A percentile compares a stretch with the other conserved stretches of the same genome.
Evolutionary conservation across 2,113 vertebrate species (phyloP).

Genomic region (Raja brachyura): DNA sequence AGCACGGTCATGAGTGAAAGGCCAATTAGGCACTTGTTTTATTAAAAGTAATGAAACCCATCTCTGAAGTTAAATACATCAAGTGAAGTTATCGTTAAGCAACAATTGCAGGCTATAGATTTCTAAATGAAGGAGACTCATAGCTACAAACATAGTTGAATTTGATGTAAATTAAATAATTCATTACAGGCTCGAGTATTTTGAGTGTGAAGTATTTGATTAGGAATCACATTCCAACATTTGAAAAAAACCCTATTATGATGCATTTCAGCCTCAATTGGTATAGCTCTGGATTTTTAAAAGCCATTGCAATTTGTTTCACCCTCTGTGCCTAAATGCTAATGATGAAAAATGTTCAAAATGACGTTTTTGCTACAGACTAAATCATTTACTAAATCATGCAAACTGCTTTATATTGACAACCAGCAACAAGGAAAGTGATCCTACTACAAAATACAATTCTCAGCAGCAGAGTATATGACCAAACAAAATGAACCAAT

Average conservation of each 20-base stretch:
- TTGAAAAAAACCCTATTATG: background rate
- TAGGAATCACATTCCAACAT: background rate
- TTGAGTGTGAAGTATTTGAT: background rate
- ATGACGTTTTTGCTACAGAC: background rate
- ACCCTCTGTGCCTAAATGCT: too few species aligned
- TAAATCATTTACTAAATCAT: slow-evolving; percentile 34
- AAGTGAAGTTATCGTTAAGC: background rate
- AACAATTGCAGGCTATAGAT: background rate
- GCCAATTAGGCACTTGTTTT: background rate
- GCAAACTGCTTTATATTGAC: background rate
- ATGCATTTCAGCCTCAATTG: background rate
- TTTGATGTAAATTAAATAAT: background rate
- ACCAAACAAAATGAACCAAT: background rate
- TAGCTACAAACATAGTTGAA: background rate
- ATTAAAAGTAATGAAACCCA: background rate
- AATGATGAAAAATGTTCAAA: background rate
- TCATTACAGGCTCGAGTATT: background rate
- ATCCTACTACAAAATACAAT: slow-evolving; percentile 14
- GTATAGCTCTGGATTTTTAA: background rate
- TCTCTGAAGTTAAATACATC: background rate
- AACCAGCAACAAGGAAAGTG: background rate
- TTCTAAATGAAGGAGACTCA: background rate
- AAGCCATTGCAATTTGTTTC: background rate
- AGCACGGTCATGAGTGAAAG: background rate
- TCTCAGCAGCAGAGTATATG: background rate